A percentile compares a stretch with the other conserved stretches of the same genome.
These are phyloP conservation scores for Sylvilagus bachmani DNA, from an alignment of 2,113 vertebrate genomes.

Conservation along the genomic window DNA sequence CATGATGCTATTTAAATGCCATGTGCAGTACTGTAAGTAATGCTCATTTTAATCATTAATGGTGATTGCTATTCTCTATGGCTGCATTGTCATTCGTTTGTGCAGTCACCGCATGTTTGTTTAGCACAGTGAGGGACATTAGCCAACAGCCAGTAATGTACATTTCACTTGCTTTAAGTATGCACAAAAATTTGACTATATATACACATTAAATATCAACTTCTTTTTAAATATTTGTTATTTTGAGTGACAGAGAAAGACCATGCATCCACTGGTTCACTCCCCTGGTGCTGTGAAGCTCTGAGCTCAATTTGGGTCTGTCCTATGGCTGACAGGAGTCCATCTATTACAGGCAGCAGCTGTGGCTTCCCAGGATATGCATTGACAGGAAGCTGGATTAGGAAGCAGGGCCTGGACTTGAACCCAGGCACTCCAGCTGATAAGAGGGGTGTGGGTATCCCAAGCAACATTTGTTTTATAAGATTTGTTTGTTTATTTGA, in stretches of 20 bases:
- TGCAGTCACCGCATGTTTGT: background rate
- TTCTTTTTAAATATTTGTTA: background rate
- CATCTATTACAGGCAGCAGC: no score
- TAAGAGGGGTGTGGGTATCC: no score
- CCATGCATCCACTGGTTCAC: no score
- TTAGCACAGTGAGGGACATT: background rate
- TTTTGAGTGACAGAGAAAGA: no score
- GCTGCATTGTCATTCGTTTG: constrained; percentile 34
- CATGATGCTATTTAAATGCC: constrained; percentile 7
- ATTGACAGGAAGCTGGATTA: no score
- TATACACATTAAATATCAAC: background rate
- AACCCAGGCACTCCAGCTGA: no score
- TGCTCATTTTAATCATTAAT: constrained; percentile 28
- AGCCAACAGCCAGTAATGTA: background rate
- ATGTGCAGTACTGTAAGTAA: constrained; percentile 37
- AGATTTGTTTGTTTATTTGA: no score
- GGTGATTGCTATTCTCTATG: background rate
- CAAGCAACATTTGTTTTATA: background rate
- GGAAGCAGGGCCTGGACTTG: no score
- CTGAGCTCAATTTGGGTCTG: no score
- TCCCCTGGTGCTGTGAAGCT: no score
- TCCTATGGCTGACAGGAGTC: no score
- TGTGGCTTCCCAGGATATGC: no score
- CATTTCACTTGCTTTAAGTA: constrained; percentile 2
- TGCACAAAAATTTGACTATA: background rate